Base-by-base conservation (phyloP, 2,113 vertebrate species). In the Catharus bicknelli region DNA sequence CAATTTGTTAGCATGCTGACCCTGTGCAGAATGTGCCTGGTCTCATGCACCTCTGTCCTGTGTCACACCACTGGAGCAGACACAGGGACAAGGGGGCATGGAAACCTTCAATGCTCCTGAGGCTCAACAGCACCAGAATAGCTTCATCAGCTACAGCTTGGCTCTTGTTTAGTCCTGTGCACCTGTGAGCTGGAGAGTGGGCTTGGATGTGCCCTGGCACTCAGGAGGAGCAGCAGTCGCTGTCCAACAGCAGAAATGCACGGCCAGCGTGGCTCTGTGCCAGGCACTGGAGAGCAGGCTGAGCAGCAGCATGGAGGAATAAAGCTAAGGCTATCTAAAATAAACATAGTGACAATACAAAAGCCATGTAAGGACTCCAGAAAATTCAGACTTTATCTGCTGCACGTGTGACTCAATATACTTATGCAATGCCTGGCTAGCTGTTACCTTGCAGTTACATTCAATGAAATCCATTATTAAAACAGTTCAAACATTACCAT, bases 251-350 rank as follows among this genome's bases (percentile, higher is more conserved):
- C 70, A 94, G 51, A 87, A 91, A 30, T 3, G 19, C 72, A 25
- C 0, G 0, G 89, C 51, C 82, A 85, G 51, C 0, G 0, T 11
- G 70, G 82, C 32, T 36, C 48, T 57, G 32, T 47, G 53, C 73
- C 83, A 86, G 86, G 43, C 59, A 63, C 0, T 1, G 70, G 48
- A 81, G 16, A 62, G 77, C 54, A 87, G 70, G 40, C 22, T 66
- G 23, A 34, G 26, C 51, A 83, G 40, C 8, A 3, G 72, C 23
- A 36, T 8, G 6, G 19, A 90, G 43, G 4, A 80, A 74, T 66
- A 77, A 80, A 93, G 23, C n/a, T 43, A 53, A 63, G 25, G 11
- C 23, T 63, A 14, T 48, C 70, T 83, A 42, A 87, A 83, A 83
- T 0, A 80, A 47, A 40, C 23, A 32, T 1, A 51, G 25, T 1